Evolutionary conservation across 1,140 invertebrate genomes (phyloP).

Genomic region (Apis florea): DNA sequence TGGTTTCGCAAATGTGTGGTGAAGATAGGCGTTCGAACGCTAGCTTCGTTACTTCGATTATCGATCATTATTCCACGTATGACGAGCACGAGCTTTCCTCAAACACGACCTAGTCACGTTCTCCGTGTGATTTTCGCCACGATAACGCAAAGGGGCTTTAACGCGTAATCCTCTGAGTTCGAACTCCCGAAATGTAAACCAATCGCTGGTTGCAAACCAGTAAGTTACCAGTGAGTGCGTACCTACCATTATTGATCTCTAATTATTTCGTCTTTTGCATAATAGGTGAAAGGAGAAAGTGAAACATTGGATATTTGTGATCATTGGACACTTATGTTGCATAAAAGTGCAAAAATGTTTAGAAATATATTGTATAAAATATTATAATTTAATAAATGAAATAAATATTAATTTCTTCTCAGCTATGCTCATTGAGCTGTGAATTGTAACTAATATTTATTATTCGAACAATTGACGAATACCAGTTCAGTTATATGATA

Average conservation of each 20-base stretch:
- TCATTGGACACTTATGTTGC: too few relatives aligned
- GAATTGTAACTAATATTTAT: too few relatives aligned
- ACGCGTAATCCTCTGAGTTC: constrained; percentile 26
- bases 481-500: too few relatives aligned
- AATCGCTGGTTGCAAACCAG: not conserved
- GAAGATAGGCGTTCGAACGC: not conserved
- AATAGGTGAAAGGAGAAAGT: not conserved
- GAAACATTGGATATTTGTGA: too few relatives aligned
- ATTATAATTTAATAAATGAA: too few relatives aligned
- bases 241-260: not conserved
- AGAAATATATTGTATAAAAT: too few relatives aligned
- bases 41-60: constrained; percentile 46
- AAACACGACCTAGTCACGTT: constrained; percentile 43
- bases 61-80: constrained; percentile 44
- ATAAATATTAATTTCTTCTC: too few relatives aligned
- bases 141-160: constrained; percentile 41
- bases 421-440: too few relatives aligned
- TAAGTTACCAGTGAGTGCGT: not conserved
- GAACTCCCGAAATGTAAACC: constrained; percentile 18
- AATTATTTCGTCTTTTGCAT: not conserved
- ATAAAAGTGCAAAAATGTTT: too few relatives aligned
- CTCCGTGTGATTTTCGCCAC: constrained; percentile 28
- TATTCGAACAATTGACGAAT: too few relatives aligned
- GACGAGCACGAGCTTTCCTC: constrained; percentile 25
- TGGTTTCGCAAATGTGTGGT: not conserved